These are phyloP conservation scores for Brachionus paranguensis DNA, from an alignment of 1,140 invertebrate genomes.

Conservation along the genomic window DNA sequence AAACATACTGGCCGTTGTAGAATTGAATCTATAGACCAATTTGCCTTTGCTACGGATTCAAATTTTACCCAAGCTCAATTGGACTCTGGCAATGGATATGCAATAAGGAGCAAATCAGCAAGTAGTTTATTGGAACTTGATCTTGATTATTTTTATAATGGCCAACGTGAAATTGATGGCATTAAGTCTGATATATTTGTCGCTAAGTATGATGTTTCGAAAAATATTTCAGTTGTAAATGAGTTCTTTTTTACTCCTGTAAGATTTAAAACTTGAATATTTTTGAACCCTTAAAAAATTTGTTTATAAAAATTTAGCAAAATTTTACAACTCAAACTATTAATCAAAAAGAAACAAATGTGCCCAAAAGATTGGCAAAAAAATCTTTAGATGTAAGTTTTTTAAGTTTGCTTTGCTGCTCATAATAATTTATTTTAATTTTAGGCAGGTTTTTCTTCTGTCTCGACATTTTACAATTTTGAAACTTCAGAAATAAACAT, in stretches of 20 bases:
- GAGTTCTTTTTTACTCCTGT: neutral
- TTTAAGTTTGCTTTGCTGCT: neutral
- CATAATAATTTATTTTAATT: neutral
- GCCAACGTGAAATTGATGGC: neutral
- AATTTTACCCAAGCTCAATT: conserved; percentile 15
- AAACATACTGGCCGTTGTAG: neutral
- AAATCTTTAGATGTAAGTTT: neutral
- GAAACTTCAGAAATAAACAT: neutral
- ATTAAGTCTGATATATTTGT: neutral
- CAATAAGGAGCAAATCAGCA: neutral
- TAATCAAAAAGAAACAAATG: neutral
- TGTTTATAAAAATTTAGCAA: neutral
- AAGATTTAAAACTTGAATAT: neutral
- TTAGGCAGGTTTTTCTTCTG: neutral
- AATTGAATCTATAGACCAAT: neutral
- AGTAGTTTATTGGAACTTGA: conserved; percentile 5
- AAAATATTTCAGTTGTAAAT: neutral
- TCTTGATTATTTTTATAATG: neutral
- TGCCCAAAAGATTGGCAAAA: conserved; percentile 7
- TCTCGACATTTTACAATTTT: conserved; percentile 34
- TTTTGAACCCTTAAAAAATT: neutral
- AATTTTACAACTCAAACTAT: neutral
- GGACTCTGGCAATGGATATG: neutral
- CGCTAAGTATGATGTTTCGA: neutral
- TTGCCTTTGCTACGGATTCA: neutral